phyloP scores from a whole-genome alignment of 2,113 vertebrate species.

The Theristicus caerulescens region DNA sequence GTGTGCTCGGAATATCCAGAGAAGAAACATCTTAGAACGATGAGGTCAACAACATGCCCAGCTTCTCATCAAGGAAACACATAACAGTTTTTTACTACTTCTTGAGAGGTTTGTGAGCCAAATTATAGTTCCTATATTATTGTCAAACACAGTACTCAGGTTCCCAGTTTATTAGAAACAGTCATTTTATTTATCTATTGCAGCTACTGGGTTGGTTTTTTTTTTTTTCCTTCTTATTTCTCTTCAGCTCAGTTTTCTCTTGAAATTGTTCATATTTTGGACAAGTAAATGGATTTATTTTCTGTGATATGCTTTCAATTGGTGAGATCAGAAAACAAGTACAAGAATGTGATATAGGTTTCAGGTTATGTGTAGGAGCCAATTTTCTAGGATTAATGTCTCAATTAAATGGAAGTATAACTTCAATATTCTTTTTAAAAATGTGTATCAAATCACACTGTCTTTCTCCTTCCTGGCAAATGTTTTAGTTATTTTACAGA shows the following conservation, averaged over 20 bases:
- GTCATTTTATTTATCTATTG: constrained; percentile 42
- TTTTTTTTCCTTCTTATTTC: not conserved
- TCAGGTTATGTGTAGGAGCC: constrained; percentile 27
- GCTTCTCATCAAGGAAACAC: constrained; percentile 20
- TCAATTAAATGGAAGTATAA: constrained; percentile 55
- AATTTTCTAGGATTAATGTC: constrained; percentile 58
- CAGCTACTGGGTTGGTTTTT: not conserved
- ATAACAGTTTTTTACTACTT: constrained; percentile 41
- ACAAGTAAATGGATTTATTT: constrained; percentile 48
- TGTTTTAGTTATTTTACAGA: constrained; percentile 37
- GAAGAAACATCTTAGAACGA: not conserved
- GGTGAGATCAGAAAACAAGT: constrained; percentile 15
- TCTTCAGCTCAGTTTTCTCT: not conserved
- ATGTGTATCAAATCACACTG: constrained; percentile 19
- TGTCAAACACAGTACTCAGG: constrained; percentile 30
- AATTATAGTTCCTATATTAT: constrained; percentile 53
- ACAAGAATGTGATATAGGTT: constrained; percentile 33
- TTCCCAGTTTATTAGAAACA: constrained; percentile 36
- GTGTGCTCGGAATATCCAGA: constrained; percentile 1
- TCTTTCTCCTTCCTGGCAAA: constrained; percentile 17
- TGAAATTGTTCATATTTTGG: constrained; percentile 21
- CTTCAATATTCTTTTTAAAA: constrained; percentile 45
- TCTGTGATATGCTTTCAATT: not conserved
- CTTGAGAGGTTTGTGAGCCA: constrained; percentile 61
- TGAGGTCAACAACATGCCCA: constrained; percentile 48